phyloP scores from a whole-genome alignment of 2,888 invertebrate genomes.

The Drosophila austrosaltans region DNA sequence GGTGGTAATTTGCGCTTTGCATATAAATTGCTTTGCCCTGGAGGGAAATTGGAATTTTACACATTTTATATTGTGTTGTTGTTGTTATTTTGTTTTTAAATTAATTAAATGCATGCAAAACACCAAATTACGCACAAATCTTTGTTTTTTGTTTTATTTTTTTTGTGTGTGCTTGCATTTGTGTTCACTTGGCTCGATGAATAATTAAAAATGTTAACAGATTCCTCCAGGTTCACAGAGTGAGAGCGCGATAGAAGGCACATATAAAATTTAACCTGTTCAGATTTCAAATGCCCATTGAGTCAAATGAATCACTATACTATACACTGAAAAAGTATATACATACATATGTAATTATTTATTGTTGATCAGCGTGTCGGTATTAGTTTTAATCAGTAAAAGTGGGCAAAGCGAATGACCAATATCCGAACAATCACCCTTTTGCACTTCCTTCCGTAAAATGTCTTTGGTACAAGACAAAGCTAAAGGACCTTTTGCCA shows the following conservation, averaged over 20 bases:
- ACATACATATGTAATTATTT: not conserved
- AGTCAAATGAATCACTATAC: not conserved
- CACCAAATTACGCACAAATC: conserved; percentile 72
- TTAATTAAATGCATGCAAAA: conserved; percentile 64
- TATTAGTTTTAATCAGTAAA: no score
- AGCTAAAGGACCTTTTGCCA: no score
- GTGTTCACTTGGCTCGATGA: conserved; percentile 18
- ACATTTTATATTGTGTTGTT: conserved; percentile 3
- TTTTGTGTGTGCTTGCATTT: conserved; percentile 16
- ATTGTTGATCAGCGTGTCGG: no score
- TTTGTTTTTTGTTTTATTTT: conserved; percentile 37
- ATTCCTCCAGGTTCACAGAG: conserved; percentile 27
- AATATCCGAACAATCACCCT: no score
- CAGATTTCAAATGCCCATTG: not conserved
- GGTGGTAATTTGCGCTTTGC: conserved; percentile 30
- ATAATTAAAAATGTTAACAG: conserved; percentile 36
- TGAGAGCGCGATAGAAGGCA: not conserved
- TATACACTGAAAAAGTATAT: not conserved
- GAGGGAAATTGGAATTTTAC: conserved; percentile 13
- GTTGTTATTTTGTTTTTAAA: conserved; percentile 26
- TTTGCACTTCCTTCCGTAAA: no score
- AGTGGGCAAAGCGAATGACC: no score
- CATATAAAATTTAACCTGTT: conserved; percentile 37
- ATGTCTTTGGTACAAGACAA: no score
- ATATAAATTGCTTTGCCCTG: conserved; percentile 17